phyloP scores from a whole-genome alignment of 1,140 invertebrate genomes.

The Aradophagus sp. region DNA sequence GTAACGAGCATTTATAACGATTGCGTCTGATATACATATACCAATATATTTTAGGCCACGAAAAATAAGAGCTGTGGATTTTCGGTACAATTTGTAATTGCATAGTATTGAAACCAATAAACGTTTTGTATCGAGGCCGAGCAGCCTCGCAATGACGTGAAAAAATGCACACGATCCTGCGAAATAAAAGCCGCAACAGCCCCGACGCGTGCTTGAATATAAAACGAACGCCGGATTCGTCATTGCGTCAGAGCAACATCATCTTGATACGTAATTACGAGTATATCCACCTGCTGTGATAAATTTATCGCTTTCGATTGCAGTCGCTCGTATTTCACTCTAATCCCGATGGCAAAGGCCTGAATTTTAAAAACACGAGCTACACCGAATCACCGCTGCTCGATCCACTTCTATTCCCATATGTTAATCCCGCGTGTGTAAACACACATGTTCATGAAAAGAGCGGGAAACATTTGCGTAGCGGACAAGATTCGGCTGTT shows the following conservation, averaged over 20 bases:
- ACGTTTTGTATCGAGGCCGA: slow-evolving; percentile 7
- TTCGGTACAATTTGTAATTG: too few relatives aligned
- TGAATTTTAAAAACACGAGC: slow-evolving; percentile 55
- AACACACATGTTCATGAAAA: slow-evolving; percentile 58
- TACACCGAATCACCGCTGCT: slow-evolving; percentile 39
- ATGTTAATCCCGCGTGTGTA: slow-evolving; percentile 55
- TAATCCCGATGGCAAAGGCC: slow-evolving; percentile 49
- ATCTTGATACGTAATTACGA: slow-evolving; percentile 56
- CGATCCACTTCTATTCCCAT: slow-evolving; percentile 50
- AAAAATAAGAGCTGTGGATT: too few relatives aligned
- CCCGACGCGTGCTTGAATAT: slow-evolving; percentile 26
- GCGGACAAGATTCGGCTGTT: slow-evolving; percentile 37
- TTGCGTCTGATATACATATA: too few relatives aligned
- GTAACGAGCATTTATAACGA: too few relatives aligned
- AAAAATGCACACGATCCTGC: too few relatives aligned
- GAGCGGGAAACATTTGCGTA: slow-evolving; percentile 55
- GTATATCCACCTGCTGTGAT: slow-evolving; percentile 54
- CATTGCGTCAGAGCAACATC: slow-evolving; percentile 40
- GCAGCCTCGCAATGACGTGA: too few relatives aligned
- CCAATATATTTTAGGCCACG: too few relatives aligned
- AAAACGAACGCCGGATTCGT: too few relatives aligned
- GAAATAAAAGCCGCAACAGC: slow-evolving; percentile 19
- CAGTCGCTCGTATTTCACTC: slow-evolving; percentile 56
- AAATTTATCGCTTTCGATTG: slow-evolving; percentile 59
- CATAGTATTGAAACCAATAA: slow-evolving; percentile 3